These are phyloP conservation scores for Netelia melanura DNA, from an alignment of 2,888 invertebrate genomes.

Conservation along the genomic window DNA sequence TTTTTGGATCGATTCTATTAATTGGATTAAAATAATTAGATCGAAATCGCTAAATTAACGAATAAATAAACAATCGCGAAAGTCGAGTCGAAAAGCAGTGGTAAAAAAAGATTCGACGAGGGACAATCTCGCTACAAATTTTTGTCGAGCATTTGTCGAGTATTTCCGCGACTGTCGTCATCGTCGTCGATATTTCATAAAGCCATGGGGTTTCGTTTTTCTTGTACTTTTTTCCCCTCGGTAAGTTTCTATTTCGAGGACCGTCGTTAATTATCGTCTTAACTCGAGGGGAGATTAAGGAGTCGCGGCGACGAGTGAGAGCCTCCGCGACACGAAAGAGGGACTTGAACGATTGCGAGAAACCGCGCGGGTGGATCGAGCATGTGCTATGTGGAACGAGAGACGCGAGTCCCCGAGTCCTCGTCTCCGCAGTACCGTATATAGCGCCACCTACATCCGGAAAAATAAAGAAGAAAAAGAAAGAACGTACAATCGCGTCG, in stretches of 20 bases:
- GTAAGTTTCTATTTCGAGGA: constrained; percentile 47
- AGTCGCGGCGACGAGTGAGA: constrained; percentile 23
- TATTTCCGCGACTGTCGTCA: constrained; percentile 14
- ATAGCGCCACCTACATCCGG: constrained; percentile 48
- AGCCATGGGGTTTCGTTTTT: constrained; percentile 6
- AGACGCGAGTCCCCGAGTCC: constrained; percentile 3
- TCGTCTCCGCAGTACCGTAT: constrained; percentile 17
- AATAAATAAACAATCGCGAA: background rate
- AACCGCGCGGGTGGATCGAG: constrained; percentile 52
- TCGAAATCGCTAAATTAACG: background rate
- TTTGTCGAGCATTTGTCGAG: background rate
- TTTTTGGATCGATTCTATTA: background rate
- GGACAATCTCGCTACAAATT: background rate
- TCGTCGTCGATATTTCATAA: constrained; percentile 21
- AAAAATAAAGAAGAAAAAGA: background rate
- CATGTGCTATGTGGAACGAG: constrained; percentile 23
- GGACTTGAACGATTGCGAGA: constrained; percentile 2
- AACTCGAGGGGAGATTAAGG: constrained; percentile 41
- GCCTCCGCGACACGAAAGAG: constrained; percentile 1
- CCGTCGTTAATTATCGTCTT: constrained; percentile 58
- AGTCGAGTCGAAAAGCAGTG: background rate
- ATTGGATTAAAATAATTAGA: background rate
- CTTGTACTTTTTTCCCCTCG: background rate
- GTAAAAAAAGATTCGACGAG: background rate
- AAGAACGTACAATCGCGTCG: background rate